Conservation (phyloP, 2,888 invertebrate genomes). For the Nomada flava region DNA sequence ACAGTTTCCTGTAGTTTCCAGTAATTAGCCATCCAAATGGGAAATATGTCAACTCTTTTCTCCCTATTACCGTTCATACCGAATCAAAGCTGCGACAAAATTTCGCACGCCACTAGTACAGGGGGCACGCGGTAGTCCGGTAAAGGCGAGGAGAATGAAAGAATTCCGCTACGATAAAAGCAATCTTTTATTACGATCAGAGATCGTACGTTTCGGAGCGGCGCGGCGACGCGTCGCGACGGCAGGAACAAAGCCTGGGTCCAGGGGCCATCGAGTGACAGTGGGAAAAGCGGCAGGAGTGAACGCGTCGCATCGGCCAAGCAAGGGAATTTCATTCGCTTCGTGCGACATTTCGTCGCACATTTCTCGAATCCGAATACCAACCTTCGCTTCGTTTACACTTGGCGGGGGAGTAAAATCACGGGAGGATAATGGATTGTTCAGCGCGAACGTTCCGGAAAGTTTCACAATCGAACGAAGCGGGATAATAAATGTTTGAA, state of each 20-base stretch:
- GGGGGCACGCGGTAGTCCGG: background rate
- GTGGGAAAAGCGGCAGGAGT: constrained; percentile 19
- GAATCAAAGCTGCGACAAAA: background rate
- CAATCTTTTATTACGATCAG: constrained; percentile 34
- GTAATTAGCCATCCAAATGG: background rate
- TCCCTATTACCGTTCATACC: background rate
- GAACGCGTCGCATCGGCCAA: too few species aligned
- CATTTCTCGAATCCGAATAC: background rate
- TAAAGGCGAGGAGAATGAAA: background rate
- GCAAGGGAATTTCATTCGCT: constrained; percentile 49
- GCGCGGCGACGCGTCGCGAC: constrained; percentile 46
- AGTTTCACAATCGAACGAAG: background rate
- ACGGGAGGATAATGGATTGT: constrained; percentile 21
- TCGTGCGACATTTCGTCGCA: constrained; percentile 4
- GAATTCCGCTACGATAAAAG: constrained; percentile 18
- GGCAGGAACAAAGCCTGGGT: constrained; percentile 24
- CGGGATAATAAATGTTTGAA: constrained; percentile 8
- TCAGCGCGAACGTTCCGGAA: background rate
- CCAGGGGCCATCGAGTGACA: too few species aligned
- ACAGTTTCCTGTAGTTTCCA: background rate
- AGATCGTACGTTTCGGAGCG: background rate
- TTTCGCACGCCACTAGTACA: constrained; percentile 1
- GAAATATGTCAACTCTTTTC: background rate
- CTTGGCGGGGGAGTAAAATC: constrained; percentile 2
- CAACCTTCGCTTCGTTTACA: background rate